A percentile compares a stretch with the other conserved stretches of the same genome.
phyloP scores from a whole-genome alignment of 2,888 invertebrate genomes.

The Eumerus sabulonum region DNA sequence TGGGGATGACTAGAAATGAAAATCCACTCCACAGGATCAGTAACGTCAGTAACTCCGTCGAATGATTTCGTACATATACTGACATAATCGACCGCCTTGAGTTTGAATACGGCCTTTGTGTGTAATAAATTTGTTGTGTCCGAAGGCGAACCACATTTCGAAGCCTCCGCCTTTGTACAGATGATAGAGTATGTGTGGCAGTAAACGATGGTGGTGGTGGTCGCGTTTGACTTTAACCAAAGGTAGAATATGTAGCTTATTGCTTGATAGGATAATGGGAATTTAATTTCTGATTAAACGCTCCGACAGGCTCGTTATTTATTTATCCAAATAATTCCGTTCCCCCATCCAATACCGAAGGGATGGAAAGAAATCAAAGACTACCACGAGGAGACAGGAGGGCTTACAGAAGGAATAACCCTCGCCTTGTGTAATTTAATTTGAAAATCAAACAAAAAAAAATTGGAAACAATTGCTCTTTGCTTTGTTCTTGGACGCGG shows the following conservation, averaged over 20 bases:
- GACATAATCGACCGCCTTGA: background rate
- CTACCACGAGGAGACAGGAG: too few species aligned
- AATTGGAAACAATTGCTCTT: slow-evolving; percentile 13
- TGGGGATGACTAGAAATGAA: slow-evolving; percentile 44
- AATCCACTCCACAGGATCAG: slow-evolving; percentile 31
- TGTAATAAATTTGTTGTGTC: slow-evolving; percentile 32
- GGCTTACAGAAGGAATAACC: too few species aligned
- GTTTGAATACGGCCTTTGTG: slow-evolving; percentile 27
- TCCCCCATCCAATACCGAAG: background rate
- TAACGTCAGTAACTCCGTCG: slow-evolving; percentile 40
- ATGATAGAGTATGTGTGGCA: too few species aligned
- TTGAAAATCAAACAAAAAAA: slow-evolving; percentile 48
- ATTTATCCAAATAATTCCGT: slow-evolving; percentile 5
- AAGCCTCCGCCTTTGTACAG: too few species aligned
- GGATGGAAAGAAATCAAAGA: slow-evolving; percentile 26
- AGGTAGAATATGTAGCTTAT: slow-evolving; percentile 6
- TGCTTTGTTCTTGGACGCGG: slow-evolving; percentile 2
- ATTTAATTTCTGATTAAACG: slow-evolving; percentile 61
- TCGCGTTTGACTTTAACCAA: slow-evolving; percentile 31
- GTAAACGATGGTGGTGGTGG: too few species aligned
- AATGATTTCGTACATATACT: slow-evolving; percentile 32
- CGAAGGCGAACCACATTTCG: background rate
- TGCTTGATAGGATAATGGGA: slow-evolving; percentile 52
- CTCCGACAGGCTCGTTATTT: slow-evolving; percentile 13
- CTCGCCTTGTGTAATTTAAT: slow-evolving; percentile 39